Evolutionary conservation across 2,888 invertebrate genomes (phyloP), one percentile per base, ranked within the genome.

Genomic region (Orthosia gothica): DNA sequence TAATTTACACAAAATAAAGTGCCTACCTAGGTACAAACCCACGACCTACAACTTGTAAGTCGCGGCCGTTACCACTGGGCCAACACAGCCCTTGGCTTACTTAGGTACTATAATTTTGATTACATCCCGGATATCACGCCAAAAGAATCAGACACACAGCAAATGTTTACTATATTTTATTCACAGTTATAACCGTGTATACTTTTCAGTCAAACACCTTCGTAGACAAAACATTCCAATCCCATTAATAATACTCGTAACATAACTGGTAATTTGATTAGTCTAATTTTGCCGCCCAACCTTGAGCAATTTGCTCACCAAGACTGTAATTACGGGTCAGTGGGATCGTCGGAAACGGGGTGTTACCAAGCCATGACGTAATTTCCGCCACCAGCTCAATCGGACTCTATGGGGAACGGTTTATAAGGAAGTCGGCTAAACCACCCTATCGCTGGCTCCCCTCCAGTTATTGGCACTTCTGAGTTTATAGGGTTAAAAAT

Each of bases 301-400:
- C 57, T 54, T 54, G n/a, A 63, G 18, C 47, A 61, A 66, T 79
- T 74, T 69, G 40, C 67, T 67, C 57, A 40, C 55, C 16, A 47
- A 68, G 9, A 16, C 70, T 62, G 26, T 70, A 74, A 74, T 85
- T 54, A 70, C n/a, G 62, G 64, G 55, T 77, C 70, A 76, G 69
- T 76, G 65, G 47, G 47, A 65, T 52, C 18, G 13, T 64, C 62
- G 76, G 72, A 75, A 71, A 68, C 63, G 20, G 54, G 52, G 50
- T 32, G 76, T 64, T 67, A 58, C 50, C 67, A 55, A 52, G 69
- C 67, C 18, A 45, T 84, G 73, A 83, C 61, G 71, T 58, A 78
- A 84, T 86, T 76, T 86, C 83, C 83, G 74, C 26, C 71, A 49
- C 50, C 72, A 58, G 13, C 47, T 45, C 65, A 78, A 67, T 64